Base-by-base conservation (phyloP, 2,888 invertebrate genomes). In the Dryocosmus kuriphilus region DNA sequence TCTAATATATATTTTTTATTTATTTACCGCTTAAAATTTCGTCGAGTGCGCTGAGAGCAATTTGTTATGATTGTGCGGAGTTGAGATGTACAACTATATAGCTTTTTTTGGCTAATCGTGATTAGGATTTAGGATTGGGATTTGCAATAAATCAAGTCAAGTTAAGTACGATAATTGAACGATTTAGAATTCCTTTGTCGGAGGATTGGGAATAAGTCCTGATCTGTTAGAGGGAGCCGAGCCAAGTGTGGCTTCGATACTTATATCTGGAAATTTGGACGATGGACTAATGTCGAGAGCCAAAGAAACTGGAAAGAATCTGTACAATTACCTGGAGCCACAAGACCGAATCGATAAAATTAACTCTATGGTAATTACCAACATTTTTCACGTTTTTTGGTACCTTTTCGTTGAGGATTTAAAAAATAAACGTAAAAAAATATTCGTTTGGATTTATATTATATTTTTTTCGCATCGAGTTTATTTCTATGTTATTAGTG, bases 271-370 rank as follows among this genome's bases (percentile, higher is more conserved):
- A 0, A 93, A 93, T 82, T 92, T 94, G 82, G 96, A 96, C 88
- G 97, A 98, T 88, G 95, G 95, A 83, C 94, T 98, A 84, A 97
- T 98, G 93, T 96, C 96, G 78, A 94, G 96, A 84, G 98, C 98
- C 24, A 96, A 98, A 92, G 96, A 96, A 89, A 95, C 96, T 81
- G 98, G 98, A 65, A 95, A 95, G 88, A 95, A 95, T 87, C 94
- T 98, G 79, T 98, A 96, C 89, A 93, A 94, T 75, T 93, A 94
- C 85, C 92, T 97, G 85, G 93, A 95, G 27, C 94, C 95, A 5
- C 93, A 94, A 46, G 95, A 95, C 81, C 93, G 96, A 81, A 94
- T 95, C 78, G 94, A 94, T 61, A 96, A 96, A 92, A 96, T 98
- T 84, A 97, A 98, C 92, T 93, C 94, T 75, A 96, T 98, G 96